Base-by-base conservation (phyloP, 2,113 vertebrate genomes). In the Mobula birostris region DNA sequence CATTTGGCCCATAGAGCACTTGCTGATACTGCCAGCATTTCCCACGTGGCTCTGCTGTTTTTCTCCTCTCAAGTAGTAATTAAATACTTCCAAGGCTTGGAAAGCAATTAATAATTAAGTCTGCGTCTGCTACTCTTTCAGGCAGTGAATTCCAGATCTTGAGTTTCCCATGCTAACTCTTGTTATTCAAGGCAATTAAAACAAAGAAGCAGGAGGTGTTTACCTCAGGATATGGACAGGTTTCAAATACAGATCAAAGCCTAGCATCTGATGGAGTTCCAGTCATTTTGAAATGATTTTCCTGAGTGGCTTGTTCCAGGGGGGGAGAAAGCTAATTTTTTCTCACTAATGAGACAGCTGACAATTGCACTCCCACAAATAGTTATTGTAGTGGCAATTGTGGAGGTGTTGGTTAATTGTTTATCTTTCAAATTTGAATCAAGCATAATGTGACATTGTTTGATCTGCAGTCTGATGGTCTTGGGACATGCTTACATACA, bases 371-470 rank as follows among this genome's bases (percentile, higher is more conserved):
- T 66, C 85, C 61, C 85, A 90, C 61, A 32, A 32, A 32, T 14
- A 66, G 15, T 68, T 32, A 32, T n/a, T 90, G 12, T 90, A 66
- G 32, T 90, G 61, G 40, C 29, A 93, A 24, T 40, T 93, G 36
- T 76, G 40, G 91, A 27, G 32, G 21, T 93, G 70, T 93, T 93
- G 21, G 74, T 93, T 72, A 76, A 93, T 93, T 74, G 19, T 56
- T 76, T 74, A 93, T 93, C 56, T 56, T 93, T 70, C 70, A 74
- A 48, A 74, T 93, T 8, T 48, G 36, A 48, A 32, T 66, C n/a
- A 15, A 93, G 68, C 32, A 93, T 74, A 74, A 76, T 61, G n/a
- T 76, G 56, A 27, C 72, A 48, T 29, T 76, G 48, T 72, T 56
- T 56, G 90, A 74, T 36, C 48, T 56, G 74, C 24, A 27, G 36